These are phyloP conservation scores for Trematomus loennbergii DNA, from an alignment of 2,113 vertebrate species.

Conservation along the genomic window DNA sequence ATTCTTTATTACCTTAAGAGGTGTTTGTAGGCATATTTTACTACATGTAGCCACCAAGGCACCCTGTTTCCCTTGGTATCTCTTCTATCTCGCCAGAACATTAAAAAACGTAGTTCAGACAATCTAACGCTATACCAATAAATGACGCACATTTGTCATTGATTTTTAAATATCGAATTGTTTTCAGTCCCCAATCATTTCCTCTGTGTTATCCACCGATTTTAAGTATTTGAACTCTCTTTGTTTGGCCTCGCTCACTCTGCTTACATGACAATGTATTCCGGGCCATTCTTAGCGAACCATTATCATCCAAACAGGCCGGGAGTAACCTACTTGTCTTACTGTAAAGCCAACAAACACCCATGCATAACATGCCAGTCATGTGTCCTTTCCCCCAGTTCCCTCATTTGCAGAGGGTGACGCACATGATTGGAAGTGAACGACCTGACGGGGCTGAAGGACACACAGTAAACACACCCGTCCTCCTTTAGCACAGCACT, in stretches of 20 bases:
- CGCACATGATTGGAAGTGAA: constrained; percentile 40
- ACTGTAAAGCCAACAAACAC: constrained; percentile 27
- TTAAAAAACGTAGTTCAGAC: too few relatives aligned
- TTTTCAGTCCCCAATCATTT: too few relatives aligned
- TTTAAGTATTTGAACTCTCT: too few relatives aligned
- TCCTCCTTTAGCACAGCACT: constrained; percentile 30
- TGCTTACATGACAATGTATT: constrained; percentile 15
- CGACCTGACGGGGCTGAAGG: constrained; percentile 21
- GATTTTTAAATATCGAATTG: too few relatives aligned
- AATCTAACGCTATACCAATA: too few relatives aligned
- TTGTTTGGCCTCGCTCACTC: neutral
- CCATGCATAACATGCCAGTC: constrained; percentile 24
- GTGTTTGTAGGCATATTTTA: too few relatives aligned
- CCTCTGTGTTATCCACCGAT: too few relatives aligned
- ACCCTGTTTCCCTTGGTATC: too few relatives aligned
- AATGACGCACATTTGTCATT: too few relatives aligned
- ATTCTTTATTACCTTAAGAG: neutral
- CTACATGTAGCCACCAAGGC: too few relatives aligned
- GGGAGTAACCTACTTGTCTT: constrained; percentile 16
- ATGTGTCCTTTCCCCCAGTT: constrained; percentile 22
- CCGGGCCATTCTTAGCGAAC: constrained; percentile 25
- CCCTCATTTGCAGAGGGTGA: constrained; percentile 58
- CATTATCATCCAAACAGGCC: constrained; percentile 18
- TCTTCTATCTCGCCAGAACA: too few relatives aligned
- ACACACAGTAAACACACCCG: constrained; percentile 57